Evolutionary conservation across 2,888 invertebrate species (phyloP), one percentile per base, ranked within the genome.

Genomic region (Phengaris arion): DNA sequence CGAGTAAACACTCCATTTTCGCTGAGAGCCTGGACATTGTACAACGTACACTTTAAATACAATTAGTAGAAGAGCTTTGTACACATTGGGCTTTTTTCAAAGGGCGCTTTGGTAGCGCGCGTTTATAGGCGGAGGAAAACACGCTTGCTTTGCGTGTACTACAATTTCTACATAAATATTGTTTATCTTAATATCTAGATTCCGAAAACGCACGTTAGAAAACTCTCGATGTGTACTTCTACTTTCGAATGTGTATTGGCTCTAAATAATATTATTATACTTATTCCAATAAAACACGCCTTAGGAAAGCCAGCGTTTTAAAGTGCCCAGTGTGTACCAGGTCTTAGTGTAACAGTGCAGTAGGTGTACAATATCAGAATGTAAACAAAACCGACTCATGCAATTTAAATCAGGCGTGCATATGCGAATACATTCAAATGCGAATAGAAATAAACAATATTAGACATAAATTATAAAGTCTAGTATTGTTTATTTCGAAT

Each of bases 371-470:
- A 64, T 64, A 64, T 64, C 35, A 64, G 64, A 45, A 64, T 45
- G 64, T 64, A 64, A 64, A 64, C 64, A 64, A 64, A 64, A 35
- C 64, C 35, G 35, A 64, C 64, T 64, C 64, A 64, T 59, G 59
- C 59, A 59, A 59, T 64, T 64, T 64, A 64, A 64, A 64, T 64
- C 64, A 59, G 59, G 59, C 59, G 59, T 35, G 59, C 59, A 59
- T 2, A 15, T 15, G 3, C 35, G 35, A n/a, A 35, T 35, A 64
- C 35, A 64, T 64, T 64, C 6, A 64, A 64, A 35, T 64, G 10
- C 64, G 35, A 64, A 64, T 64, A 64, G 64, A 64, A 64, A 35
- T 64, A 64, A 64, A 64, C 35, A 35, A 64, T 35, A 64, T 22
- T 22, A 22, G 22, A 22, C 22, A 22, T 22, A 22, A 22, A 22